phyloP scores from a whole-genome alignment of 2,113 vertebrate species.

The Pyrgilauda ruficollis region DNA sequence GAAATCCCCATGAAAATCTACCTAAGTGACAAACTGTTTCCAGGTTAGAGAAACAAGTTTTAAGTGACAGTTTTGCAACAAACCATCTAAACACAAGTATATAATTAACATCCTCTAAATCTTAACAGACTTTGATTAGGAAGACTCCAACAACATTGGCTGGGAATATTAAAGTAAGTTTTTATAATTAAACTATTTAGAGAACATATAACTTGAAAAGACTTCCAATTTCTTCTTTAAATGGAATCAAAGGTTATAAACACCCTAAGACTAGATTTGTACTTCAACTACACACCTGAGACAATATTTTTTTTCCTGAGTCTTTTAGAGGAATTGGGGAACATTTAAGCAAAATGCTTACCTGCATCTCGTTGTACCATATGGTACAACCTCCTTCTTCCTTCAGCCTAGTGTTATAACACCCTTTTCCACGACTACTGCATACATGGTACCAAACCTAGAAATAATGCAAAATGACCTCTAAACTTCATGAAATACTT shows the following conservation, averaged over 20 bases:
- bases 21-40: not conserved
- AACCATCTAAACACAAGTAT: not conserved
- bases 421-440: conserved; percentile 88
- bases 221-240: not conserved
- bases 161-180: not conserved
- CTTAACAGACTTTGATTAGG: not conserved
- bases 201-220: not conserved
- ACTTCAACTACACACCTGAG: not conserved
- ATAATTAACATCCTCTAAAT: not conserved
- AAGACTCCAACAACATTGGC: not conserved
- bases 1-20: not conserved
- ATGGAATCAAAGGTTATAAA: not conserved
- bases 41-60: not conserved
- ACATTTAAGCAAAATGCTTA: not conserved
- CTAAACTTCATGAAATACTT: not conserved
- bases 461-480: not conserved
- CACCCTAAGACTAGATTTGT: not conserved
- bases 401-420: conserved; percentile 93
- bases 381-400: conserved; percentile 97
- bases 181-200: not conserved
- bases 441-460: conserved; percentile 99
- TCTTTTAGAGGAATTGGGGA: not conserved
- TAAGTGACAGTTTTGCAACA: not conserved
- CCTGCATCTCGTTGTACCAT: conserved; percentile 98
- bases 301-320: not conserved